These are phyloP conservation scores for Lasioglossum albipes DNA, from an alignment of 1,140 invertebrate species.

Conservation along the genomic window DNA sequence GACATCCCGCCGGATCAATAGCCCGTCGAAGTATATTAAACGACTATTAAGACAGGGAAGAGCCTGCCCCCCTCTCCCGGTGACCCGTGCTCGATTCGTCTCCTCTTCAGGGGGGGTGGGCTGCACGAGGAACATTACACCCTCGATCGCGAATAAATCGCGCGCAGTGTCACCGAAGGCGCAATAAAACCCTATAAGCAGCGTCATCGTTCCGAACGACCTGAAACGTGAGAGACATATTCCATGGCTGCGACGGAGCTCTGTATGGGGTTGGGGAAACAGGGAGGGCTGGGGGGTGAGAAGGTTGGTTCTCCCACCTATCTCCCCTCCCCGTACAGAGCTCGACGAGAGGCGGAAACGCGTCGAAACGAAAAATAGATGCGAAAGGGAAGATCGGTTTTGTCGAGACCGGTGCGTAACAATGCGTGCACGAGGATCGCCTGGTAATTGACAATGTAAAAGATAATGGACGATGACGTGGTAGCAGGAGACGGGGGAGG, in stretches of 20 bases:
- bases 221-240: conserved; percentile 2
- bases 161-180: neutral
- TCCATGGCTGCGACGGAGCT: neutral
- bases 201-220: conserved; percentile 18
- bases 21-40: too few species aligned
- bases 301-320: too few species aligned
- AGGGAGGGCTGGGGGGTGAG: neutral
- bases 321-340: neutral
- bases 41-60: too few species aligned
- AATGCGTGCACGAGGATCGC: conserved; percentile 3
- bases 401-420: conserved; percentile 14
- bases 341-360: neutral
- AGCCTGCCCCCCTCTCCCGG: too few species aligned
- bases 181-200: conserved; percentile 42
- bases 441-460: conserved; percentile 34
- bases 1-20: too few species aligned
- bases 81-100: too few species aligned
- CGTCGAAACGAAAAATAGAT: neutral
- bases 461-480: conserved; percentile 63
- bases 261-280: neutral
- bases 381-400: conserved; percentile 22
- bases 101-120: too few species aligned
- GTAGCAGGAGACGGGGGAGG: neutral
- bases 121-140: too few species aligned
- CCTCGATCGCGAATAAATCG: conserved; percentile 17